Percentiles rank a stretch among this genome's conserved stretches.
Evolutionary conservation across 53 echinoderm and acorn worm species (phyloP).

Genomic region (Temnopleurus reevesii): DNA sequence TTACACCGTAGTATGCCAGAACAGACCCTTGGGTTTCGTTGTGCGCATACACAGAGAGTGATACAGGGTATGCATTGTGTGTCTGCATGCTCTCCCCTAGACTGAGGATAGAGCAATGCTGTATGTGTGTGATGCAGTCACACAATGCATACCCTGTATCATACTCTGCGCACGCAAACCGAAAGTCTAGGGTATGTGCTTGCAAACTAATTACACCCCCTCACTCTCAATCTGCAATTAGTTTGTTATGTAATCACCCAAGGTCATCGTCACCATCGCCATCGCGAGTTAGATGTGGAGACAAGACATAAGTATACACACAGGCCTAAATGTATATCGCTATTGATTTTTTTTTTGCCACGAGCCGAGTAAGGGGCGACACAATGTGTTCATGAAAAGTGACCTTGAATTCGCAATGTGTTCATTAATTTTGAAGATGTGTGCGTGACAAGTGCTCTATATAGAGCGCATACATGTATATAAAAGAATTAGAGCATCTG

Average conservation of each 20-base stretch:
- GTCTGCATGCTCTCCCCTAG: too few relatives aligned
- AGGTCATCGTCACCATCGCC: neutral
- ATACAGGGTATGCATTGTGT: too few relatives aligned
- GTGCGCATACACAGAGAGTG: too few relatives aligned
- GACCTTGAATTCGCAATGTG: neutral
- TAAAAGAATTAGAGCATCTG: neutral
- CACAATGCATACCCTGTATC: too few relatives aligned
- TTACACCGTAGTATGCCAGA: too few relatives aligned
- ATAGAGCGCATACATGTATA: neutral
- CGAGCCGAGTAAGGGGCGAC: neutral
- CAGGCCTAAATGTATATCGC: neutral
- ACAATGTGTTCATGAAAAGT: neutral
- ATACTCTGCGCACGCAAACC: too few relatives aligned
- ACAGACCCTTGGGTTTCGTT: too few relatives aligned
- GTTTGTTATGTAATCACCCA: constrained; percentile 26
- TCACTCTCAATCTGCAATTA: neutral
- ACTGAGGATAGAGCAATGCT: too few relatives aligned
- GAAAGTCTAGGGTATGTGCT: too few relatives aligned
- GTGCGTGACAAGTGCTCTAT: neutral
- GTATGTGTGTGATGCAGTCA: too few relatives aligned
- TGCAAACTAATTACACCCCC: too few relatives aligned
- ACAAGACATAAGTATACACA: neutral
- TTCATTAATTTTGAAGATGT: neutral
- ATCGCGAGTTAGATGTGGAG: neutral
- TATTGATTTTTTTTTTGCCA: constrained; percentile 30